Percentiles rank a stretch among this genome's conserved stretches.
Evolutionary conservation across 2,113 vertebrate species (phyloP).

Genomic region (Trichomycterus rosablanca): DNA sequence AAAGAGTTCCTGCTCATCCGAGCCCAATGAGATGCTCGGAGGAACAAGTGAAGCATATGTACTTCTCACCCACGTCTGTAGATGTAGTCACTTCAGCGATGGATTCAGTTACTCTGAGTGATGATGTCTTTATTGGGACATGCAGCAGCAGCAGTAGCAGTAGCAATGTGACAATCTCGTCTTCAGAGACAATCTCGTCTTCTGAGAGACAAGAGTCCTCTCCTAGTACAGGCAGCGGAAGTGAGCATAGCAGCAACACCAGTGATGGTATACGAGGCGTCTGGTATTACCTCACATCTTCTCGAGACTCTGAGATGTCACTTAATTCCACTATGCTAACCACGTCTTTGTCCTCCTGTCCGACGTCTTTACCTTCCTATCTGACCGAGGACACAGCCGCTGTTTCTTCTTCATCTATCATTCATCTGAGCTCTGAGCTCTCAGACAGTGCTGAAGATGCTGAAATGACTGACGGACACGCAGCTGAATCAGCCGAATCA

Average conservation of each 20-base stretch:
- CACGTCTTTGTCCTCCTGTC: neutral
- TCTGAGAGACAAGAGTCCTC: neutral
- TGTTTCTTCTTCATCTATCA: conserved; percentile 14
- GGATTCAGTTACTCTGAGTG: conserved; percentile 38
- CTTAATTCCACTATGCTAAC: conserved; percentile 30
- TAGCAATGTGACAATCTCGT: neutral
- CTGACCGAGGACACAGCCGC: neutral
- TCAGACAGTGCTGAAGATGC: conserved; percentile 10
- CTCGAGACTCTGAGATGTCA: conserved; percentile 24
- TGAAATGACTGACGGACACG: neutral
- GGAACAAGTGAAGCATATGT: neutral
- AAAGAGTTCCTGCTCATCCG: neutral
- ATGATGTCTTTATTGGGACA: conserved; percentile 42
- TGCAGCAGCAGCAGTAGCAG: neutral
- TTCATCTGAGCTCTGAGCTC: conserved; percentile 24
- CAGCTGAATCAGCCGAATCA: neutral
- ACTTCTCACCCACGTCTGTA: conserved; percentile 1
- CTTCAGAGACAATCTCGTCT: conserved; percentile 3
- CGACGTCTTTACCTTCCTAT: neutral
- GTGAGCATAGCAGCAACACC: conserved; percentile 9
- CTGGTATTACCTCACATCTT: conserved; percentile 46
- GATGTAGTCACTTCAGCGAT: conserved; percentile 23
- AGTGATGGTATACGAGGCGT: conserved; percentile 46
- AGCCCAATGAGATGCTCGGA: neutral
- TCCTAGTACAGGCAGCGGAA: neutral